phyloP scores from a whole-genome alignment of 2,797 vertebrate species.

The Megaceryle alcyon region DNA sequence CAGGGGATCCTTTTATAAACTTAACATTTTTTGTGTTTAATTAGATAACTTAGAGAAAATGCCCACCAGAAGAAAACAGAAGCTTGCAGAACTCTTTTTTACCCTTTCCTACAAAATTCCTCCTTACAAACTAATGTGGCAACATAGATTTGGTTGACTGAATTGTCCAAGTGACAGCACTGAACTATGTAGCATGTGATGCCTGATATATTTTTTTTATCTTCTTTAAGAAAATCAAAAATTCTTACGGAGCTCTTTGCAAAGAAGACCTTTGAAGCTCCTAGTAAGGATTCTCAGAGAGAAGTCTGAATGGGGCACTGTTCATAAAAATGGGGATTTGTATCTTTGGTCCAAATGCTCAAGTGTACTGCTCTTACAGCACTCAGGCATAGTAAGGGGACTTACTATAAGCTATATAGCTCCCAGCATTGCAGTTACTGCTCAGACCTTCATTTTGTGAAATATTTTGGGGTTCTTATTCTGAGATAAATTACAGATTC shows the following conservation, averaged over 20 bases:
- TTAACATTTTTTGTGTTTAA: constrained; percentile 7
- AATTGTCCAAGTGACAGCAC: background rate
- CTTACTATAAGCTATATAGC: background rate
- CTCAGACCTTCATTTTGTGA: background rate
- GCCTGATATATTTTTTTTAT: background rate
- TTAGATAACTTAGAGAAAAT: constrained; percentile 15
- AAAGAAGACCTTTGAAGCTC: background rate
- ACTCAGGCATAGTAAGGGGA: background rate
- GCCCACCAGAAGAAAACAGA: background rate
- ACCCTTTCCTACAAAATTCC: background rate
- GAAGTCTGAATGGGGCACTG: background rate
- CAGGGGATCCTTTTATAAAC: background rate
- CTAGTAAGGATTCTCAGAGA: background rate
- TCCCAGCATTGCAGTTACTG: too few relatives aligned
- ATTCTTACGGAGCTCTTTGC: background rate
- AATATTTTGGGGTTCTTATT: background rate
- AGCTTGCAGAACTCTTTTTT: background rate
- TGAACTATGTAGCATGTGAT: background rate
- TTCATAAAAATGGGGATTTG: background rate
- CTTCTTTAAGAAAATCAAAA: background rate
- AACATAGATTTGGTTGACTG: background rate
- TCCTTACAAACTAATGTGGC: background rate
- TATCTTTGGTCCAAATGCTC: background rate
- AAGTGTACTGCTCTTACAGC: background rate
- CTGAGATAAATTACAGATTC: background rate